Percentiles rank a stretch among this genome's conserved stretches.
Evolutionary conservation across 2,113 vertebrate genomes (phyloP).

Genomic region (Stegastes partitus): DNA sequence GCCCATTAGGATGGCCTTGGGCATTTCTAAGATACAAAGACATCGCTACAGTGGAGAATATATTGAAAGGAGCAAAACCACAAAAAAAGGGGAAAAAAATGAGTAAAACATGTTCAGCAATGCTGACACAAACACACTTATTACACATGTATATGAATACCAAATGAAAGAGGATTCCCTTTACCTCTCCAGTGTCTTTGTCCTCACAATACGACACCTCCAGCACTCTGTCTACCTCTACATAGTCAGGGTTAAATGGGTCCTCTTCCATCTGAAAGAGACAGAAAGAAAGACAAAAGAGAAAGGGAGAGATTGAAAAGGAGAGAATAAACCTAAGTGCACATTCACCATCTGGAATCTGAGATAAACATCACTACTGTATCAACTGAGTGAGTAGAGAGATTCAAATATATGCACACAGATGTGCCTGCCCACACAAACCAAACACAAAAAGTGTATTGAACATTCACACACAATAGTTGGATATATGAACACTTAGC

Average conservation of each 20-base stretch:
- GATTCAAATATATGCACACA: slow-evolving; percentile 62
- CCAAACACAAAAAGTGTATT: slow-evolving; percentile 7
- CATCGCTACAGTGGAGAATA: slow-evolving; percentile 48
- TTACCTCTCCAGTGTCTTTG: slow-evolving; percentile 98
- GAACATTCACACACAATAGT: not conserved
- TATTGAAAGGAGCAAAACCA: slow-evolving; percentile 44
- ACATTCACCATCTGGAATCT: slow-evolving; percentile 78
- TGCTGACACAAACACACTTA: slow-evolving; percentile 21
- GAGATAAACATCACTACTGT: slow-evolving; percentile 46
- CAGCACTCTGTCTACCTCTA: slow-evolving; percentile 96
- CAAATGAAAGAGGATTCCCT: slow-evolving; percentile 32
- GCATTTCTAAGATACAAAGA: slow-evolving; percentile 71
- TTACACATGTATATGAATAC: slow-evolving; percentile 41
- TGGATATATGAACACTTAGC: not conserved
- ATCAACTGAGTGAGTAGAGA: slow-evolving; percentile 37
- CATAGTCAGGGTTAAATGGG: slow-evolving; percentile 97
- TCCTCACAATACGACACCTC: slow-evolving; percentile 99
- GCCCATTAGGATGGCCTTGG: slow-evolving; percentile 75
- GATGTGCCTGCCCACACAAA: slow-evolving; percentile 58
- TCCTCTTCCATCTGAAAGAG: slow-evolving; percentile 95
- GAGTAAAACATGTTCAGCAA: slow-evolving; percentile 41
- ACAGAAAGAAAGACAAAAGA: slow-evolving; percentile 34
- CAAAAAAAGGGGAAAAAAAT: not conserved
- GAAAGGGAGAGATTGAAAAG: slow-evolving; percentile 44
- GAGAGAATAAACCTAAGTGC: slow-evolving; percentile 60